Evolutionary conservation across 2,797 vertebrate species (phyloP), one percentile per base, ranked within the genome.

Genomic region (Simalia tracyae): DNA sequence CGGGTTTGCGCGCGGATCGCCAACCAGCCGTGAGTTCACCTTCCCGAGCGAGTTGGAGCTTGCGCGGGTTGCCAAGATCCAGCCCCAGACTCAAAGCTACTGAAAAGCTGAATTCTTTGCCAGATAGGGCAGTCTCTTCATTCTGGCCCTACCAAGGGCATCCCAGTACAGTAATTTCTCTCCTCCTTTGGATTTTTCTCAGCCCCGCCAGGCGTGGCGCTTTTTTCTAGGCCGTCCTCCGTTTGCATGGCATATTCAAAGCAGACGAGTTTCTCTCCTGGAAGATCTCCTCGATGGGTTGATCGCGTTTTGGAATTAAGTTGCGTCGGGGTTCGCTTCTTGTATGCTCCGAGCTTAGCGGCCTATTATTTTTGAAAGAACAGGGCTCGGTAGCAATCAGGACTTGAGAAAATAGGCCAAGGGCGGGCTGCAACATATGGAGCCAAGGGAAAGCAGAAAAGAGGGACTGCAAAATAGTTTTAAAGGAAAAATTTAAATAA

Each of bases 11-110:
- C 7, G 7, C 24, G 72, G 5, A 42, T 3, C 19, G 19, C 36
- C 10, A 19, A 24, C 9, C 31, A 22, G 3, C 17, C 24, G 0
- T 11, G 46, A 81, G 46, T 11, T 1, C 72, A 3, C 72, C 22
- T 81, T 24, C 22, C 1, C 3, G 3, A 5, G 3, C 3, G 0
- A 2, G 3, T 46, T 36, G 0, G 8, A 9, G 24, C 1, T 17
- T 11, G 1, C 10, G 42, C 42, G 42, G 31, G 68, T 6, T 76
- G 7, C 68, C 19, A 76, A 42, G 36, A 22, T 7, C 31, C 7
- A 68, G 14, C 66, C 5, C 31, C 68, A 3, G 7, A 36, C 36
- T 36, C 36, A 72, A 36, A 8, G 68, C 31, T 9, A 36, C n/a
- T 17, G 15, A 72, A 19, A 31, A 19, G 8, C 5, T 14, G 17